Base-by-base conservation (phyloP, 2,797 vertebrate genomes). In the Ctenopoma kingsleyae region DNA sequence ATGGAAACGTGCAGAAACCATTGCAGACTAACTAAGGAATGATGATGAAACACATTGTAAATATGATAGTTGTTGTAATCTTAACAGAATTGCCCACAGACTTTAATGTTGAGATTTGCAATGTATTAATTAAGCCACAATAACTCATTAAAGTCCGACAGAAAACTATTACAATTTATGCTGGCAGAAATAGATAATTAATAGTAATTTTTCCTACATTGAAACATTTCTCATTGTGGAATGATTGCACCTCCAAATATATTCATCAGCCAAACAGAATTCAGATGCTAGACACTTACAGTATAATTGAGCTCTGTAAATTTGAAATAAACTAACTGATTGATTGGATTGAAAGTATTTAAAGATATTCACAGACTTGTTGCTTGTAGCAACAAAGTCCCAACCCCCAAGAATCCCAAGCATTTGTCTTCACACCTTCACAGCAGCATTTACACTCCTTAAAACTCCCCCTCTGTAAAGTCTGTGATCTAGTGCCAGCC, bases 91-190 rank as follows among this genome's bases (percentile, higher is more conserved):
- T 51, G 81, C 73, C 25, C 49, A 48, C 51, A 63, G 53, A 71
- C 49, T 67, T 89, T 63, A 84, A 19, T 81, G 48, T 43, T 48
- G 76, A 78, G 76, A 80, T 87, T 81, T 63, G 49, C 30, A 2
- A 38, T 66, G 36, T 84, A 78, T 86, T 87, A 90, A 93, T 91
- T 88, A 88, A 71, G 73, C 69, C 63, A 76, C 62, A 56, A 74
- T 88, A 83, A 80, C 58, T 88, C 81, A 76, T 86, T 89, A 87
- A 78, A 55, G 61, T 40, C 35, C 4, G 32, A 67, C 35, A 67
- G 54, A 66, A 71, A 69, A 60, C 25, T 12, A 12, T 20, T 19
- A 16, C 22, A 38, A 59, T 81, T 70, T 67, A 59, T 74, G 61
- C 71, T 79, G 38, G 46, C 46, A 65, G 64, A 57, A 66, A 74